These are phyloP conservation scores for Onychomys torridus DNA, from an alignment of 2,797 vertebrate genomes.

Conservation along the genomic window DNA sequence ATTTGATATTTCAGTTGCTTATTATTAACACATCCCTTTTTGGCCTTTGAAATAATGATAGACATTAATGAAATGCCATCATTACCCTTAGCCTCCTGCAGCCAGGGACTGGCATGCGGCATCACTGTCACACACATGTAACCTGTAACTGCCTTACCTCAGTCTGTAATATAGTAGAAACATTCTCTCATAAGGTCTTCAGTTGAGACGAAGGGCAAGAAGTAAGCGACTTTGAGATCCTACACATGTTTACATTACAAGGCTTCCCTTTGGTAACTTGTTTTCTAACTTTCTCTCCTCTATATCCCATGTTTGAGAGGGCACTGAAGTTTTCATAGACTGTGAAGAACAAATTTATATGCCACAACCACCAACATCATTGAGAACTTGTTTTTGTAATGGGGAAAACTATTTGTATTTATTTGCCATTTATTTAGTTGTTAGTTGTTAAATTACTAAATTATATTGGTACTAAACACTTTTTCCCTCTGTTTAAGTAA, in stretches of 20 bases:
- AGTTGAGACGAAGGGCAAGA: not conserved
- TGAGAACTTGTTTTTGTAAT: not conserved
- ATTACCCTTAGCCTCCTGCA: not conserved
- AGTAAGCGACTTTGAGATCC: not conserved
- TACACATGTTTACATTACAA: not conserved
- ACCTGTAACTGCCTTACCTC: not conserved
- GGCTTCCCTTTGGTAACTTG: not conserved
- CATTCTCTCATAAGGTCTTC: not conserved
- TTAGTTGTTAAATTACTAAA: not conserved
- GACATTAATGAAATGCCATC: not conserved
- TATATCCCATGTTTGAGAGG: not conserved
- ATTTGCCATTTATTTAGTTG: not conserved
- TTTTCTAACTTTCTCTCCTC: not conserved
- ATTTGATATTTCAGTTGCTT: not conserved
- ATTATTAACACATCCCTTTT: not conserved
- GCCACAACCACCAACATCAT: not conserved
- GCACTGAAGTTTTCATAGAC: not conserved
- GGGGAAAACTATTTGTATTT: not conserved
- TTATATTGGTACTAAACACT: not conserved
- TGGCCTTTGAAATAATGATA: conserved; percentile 30
- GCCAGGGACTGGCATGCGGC: not conserved
- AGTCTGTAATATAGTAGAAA: not conserved
- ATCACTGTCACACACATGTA: not conserved
- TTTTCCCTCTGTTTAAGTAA: not conserved
- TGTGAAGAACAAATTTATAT: not conserved